A percentile compares a stretch with the other conserved stretches of the same genome.
phyloP scores from a whole-genome alignment of 2,797 vertebrate species.

The Gymnopithys bicolor region DNA sequence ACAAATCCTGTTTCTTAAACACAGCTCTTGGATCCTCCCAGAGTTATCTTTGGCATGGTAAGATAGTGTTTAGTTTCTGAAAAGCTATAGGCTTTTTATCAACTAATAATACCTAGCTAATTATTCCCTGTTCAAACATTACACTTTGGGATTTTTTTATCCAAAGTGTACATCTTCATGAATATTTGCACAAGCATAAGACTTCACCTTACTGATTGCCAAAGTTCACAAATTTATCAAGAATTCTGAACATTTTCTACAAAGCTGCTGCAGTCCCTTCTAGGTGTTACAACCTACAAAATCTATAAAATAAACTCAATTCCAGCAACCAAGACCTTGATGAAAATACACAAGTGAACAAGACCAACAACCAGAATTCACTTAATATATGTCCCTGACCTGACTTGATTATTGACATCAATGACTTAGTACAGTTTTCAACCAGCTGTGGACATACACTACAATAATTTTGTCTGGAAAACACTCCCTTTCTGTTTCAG shows the following conservation, averaged over 20 bases:
- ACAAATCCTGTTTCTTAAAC: background rate
- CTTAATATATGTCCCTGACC: background rate
- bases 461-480: background rate
- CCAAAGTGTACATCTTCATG: background rate
- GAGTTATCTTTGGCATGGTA: background rate
- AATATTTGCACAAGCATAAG: background rate
- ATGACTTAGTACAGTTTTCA: background rate
- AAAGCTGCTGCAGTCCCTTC: background rate
- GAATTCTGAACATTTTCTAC: background rate
- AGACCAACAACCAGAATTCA: background rate
- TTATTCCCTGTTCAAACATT: background rate
- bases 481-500: background rate
- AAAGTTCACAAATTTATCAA: background rate
- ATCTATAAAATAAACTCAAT: background rate
- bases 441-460: background rate
- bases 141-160: background rate
- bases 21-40: background rate
- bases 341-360: background rate
- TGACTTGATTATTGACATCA: background rate
- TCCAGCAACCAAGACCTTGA: background rate
- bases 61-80: background rate
- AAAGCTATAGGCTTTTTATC: background rate
- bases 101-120: background rate
- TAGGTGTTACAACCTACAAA: background rate
- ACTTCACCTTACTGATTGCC: background rate